These are phyloP conservation scores for Chironomus riparius DNA, from an alignment of 2,888 invertebrate species.

Conservation along the genomic window DNA sequence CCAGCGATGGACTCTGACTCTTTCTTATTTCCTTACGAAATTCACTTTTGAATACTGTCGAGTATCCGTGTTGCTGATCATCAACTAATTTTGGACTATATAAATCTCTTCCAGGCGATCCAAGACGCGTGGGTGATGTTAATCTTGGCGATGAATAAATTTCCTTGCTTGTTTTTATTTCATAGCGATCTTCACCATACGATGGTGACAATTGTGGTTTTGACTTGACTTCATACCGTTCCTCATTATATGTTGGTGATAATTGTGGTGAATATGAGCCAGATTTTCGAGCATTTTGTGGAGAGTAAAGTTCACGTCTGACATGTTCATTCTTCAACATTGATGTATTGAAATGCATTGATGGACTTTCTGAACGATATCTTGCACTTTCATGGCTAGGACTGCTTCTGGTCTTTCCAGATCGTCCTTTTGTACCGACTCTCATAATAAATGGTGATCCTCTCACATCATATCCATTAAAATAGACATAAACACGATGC, in stretches of 20 bases:
- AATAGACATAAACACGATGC: conserved; percentile 79
- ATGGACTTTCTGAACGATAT: conserved; percentile 41
- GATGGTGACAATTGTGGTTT: conserved; percentile 25
- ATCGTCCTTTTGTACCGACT: conserved; percentile 63
- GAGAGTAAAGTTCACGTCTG: conserved; percentile 32
- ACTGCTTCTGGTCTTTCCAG: conserved; percentile 47
- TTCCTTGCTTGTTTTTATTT: conserved; percentile 18
- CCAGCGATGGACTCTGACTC: conserved; percentile 17
- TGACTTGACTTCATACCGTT: conserved; percentile 17
- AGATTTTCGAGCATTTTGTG: conserved; percentile 33
- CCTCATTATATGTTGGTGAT: conserved; percentile 23
- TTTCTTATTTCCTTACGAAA: conserved; percentile 29
- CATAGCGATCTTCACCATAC: conserved; percentile 12
- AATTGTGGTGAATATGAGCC: conserved; percentile 39
- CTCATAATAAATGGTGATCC: conserved; percentile 83
- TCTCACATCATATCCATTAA: conserved; percentile 76
- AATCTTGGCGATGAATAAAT: conserved; percentile 32
- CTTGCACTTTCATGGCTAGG: conserved; percentile 48
- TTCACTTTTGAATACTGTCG: conserved; percentile 37
- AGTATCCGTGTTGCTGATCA: conserved; percentile 31
- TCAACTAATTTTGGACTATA: conserved; percentile 35
- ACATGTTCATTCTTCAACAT: conserved; percentile 32
- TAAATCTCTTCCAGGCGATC: conserved; percentile 31
- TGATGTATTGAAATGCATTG: conserved; percentile 41
- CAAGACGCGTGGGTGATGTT: conserved; percentile 31